These are phyloP conservation scores for Turdus rufiventris DNA, from an alignment of 2,113 vertebrate genomes.

Conservation along the genomic window DNA sequence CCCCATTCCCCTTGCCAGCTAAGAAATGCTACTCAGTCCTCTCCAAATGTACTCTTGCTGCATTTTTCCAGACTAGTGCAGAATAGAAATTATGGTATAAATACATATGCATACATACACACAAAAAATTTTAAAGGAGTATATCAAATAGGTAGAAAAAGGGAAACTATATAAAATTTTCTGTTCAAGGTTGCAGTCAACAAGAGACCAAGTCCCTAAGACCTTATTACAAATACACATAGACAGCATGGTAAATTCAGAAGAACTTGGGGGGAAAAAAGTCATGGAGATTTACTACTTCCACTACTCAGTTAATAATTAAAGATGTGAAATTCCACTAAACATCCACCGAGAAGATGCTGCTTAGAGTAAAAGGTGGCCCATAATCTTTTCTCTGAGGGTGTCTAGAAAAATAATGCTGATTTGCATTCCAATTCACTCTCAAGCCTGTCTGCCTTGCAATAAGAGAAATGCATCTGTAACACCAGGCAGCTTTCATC, in stretches of 20 bases:
- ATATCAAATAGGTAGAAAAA: not conserved
- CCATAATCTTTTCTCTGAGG: not conserved
- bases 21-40: not conserved
- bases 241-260: not conserved
- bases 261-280: not conserved
- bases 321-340: not conserved
- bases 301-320: not conserved
- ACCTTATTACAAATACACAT: not conserved
- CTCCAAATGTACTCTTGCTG: not conserved
- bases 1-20: not conserved
- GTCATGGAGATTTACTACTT: not conserved
- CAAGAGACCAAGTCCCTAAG: not conserved
- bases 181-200: not conserved
- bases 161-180: not conserved
- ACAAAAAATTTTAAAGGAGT: not conserved
- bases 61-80: not conserved
- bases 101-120: not conserved
- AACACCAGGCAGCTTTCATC: not conserved
- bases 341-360: not conserved
- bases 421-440: accelerated
- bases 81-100: not conserved
- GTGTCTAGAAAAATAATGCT: not conserved
- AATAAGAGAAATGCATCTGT: not conserved
- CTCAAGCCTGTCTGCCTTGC: not conserved
- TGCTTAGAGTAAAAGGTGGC: not conserved